Evolutionary conservation across 2,888 invertebrate genomes (phyloP).

Genomic region (Chymomyza caudatula): DNA sequence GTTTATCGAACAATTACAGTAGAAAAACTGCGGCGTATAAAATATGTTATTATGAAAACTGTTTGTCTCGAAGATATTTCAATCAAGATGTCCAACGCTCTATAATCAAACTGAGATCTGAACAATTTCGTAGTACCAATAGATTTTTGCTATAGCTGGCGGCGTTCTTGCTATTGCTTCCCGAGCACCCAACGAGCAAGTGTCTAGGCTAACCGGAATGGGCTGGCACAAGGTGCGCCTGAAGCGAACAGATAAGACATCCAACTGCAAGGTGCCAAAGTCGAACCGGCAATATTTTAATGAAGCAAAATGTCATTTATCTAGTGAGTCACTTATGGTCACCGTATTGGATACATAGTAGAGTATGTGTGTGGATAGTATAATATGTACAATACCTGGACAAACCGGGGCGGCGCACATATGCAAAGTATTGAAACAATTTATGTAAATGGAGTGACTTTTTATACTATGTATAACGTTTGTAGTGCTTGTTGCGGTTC

Average conservation of each 20-base stretch:
- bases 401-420: background rate
- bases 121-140: constrained; percentile 15
- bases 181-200: background rate
- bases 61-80: no score
- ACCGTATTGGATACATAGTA: background rate
- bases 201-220: constrained; percentile 34
- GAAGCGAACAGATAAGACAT: constrained; percentile 21
- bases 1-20: no score
- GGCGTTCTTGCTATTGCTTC: constrained; percentile 11
- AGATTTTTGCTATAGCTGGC: background rate
- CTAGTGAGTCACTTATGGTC: constrained; percentile 38
- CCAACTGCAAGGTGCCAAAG: constrained; percentile 46
- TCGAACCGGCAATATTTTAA: constrained; percentile 44
- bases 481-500: background rate
- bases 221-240: constrained; percentile 8
- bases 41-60: no score
- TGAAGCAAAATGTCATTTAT: constrained; percentile 42
- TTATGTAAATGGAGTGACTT: background rate
- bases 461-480: background rate
- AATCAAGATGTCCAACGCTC: no score
- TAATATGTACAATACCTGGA: background rate
- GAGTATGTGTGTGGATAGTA: no score
- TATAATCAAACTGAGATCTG: no score
- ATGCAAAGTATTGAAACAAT: background rate
- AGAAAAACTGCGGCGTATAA: no score